These are phyloP conservation scores for Galeopterus variegatus DNA, from an alignment of 2,113 vertebrate species.

Conservation along the genomic window DNA sequence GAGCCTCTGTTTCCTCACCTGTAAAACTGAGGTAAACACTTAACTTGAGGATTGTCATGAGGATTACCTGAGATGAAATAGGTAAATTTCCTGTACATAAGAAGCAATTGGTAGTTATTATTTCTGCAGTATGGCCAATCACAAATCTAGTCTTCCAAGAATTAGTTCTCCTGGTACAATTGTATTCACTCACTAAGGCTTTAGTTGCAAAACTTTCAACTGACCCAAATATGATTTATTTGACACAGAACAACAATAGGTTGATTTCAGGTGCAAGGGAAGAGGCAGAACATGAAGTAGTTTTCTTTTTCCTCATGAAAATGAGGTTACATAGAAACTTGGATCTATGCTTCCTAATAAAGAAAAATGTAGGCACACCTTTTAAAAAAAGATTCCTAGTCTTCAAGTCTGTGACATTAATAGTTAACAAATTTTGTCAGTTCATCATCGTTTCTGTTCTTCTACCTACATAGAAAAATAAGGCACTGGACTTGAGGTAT, in stretches of 20 bases:
- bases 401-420: neutral
- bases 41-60: neutral
- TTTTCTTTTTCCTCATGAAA: neutral
- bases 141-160: neutral
- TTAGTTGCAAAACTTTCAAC: constrained; percentile 9
- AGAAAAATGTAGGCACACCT: neutral
- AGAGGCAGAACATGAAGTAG: neutral
- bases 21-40: constrained; percentile 25
- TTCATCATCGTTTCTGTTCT: neutral
- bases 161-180: neutral
- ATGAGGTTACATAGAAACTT: neutral
- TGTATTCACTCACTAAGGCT: neutral
- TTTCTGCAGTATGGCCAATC: neutral
- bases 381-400: neutral
- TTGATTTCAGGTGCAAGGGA: neutral
- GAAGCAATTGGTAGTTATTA: neutral
- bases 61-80: neutral
- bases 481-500: neutral
- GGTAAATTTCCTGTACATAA: neutral
- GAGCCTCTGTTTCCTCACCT: constrained; percentile 49
- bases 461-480: neutral
- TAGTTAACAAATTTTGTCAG: neutral
- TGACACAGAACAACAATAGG: neutral
- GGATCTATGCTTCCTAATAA: neutral
- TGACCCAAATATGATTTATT: constrained; percentile 23